A percentile compares a stretch with the other conserved stretches of the same genome.
These are phyloP conservation scores for Aphaenogaster ashmeadi DNA, from an alignment of 1,140 invertebrate species.

Conservation along the genomic window DNA sequence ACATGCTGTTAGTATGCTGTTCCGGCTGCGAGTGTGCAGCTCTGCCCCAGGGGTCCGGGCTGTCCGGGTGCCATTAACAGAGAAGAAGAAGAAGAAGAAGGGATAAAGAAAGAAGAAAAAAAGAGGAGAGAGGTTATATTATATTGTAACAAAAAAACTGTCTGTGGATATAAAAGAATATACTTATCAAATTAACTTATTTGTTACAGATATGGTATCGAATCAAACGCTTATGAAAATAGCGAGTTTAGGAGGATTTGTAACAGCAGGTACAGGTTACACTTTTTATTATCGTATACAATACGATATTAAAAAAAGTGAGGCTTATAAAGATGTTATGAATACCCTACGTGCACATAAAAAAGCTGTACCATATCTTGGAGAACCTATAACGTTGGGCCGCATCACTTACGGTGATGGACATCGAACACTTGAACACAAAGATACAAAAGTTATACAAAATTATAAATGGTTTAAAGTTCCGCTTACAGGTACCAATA, in stretches of 20 bases:
- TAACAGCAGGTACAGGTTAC: background rate
- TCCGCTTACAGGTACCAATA: conserved; percentile 70
- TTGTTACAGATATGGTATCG: conserved; percentile 37
- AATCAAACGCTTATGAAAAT: conserved; percentile 37
- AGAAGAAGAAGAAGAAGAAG: too few species aligned
- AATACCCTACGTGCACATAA: conserved; percentile 62
- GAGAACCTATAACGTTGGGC: conserved; percentile 74
- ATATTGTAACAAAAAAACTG: background rate
- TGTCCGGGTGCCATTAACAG: too few species aligned
- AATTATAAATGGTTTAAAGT: conserved; percentile 70
- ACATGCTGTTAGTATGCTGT: too few species aligned
- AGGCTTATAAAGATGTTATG: conserved; percentile 69
- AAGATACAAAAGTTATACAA: background rate
- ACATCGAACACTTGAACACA: conserved; percentile 27
- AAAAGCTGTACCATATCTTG: conserved; percentile 71
- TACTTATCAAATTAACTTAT: conserved; percentile 1
- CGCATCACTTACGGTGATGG: conserved; percentile 44
- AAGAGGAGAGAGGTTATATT: too few species aligned
- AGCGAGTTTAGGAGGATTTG: conserved; percentile 33
- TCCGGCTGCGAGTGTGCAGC: too few species aligned
- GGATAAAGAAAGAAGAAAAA: too few species aligned
- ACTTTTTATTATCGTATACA: conserved; percentile 39
- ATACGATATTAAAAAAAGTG: conserved; percentile 36
- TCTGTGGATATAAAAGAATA: background rate
- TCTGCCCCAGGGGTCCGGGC: too few species aligned